Base-by-base conservation (phyloP, 2,888 invertebrate species). In the Stratiomys singularior region DNA sequence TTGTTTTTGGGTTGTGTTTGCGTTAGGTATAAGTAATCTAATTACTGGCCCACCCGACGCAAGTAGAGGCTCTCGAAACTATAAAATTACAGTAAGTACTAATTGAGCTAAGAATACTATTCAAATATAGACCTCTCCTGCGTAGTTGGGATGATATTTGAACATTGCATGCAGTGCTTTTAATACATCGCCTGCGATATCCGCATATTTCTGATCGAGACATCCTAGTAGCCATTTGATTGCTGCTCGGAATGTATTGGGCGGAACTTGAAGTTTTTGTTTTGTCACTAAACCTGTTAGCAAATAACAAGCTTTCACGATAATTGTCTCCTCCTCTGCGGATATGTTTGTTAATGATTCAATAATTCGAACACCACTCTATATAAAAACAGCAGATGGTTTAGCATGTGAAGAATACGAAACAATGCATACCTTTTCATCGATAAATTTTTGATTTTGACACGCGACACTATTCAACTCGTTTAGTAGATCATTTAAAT, bases 391-490 rank as follows among this genome's bases (percentile, higher is more conserved):
- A 21, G 44, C 18, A 67, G 21, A 23, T 67, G 37, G 44, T 37
- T 13, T 64, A 25, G 18, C 44, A 76, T n/a, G 0, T 18, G 11
- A 15, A 27, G 46, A n/a, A 28, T 28, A 63, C 5, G 25, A 15
- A 47, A 58, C 64, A 1, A 37, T 25, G 5, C 9, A 69, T 72
- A 82, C 82, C 64, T 81, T 81, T n/a, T 79, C 72, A 77, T 82
- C 82, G 7, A 81, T 78, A 3, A 82, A 80, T 66, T 81, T 79
- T 23, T 81, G 79, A 77, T 88, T 83, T 82, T 89, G 89, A 82
- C 89, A 92, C 81, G 92, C 91, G 69, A 92, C 86, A 0, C 89
- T 87, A 84, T 92, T 92, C 47, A 93, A 86, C 81, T 92, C 91
- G 82, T 91, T 91, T 67, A 93, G 87, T 18, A 89, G 84, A 58